These are phyloP conservation scores for Pseudeuparius sepicola DNA, from an alignment of 2,888 invertebrate genomes.

Conservation along the genomic window DNA sequence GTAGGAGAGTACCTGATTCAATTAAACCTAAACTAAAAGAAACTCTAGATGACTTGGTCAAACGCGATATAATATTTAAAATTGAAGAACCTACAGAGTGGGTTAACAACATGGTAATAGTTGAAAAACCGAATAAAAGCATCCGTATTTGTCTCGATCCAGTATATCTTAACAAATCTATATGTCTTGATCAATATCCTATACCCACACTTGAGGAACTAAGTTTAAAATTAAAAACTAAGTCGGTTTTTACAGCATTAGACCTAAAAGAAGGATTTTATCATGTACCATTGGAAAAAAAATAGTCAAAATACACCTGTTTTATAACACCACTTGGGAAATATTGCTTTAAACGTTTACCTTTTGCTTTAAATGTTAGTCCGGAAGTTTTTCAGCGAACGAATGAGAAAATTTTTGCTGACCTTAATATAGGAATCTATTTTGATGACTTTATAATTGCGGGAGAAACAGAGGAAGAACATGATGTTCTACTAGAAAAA, in stretches of 20 bases:
- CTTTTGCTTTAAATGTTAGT: constrained; percentile 23
- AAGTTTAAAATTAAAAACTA: constrained; percentile 8
- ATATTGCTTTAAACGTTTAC: constrained; percentile 22
- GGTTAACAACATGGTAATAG: constrained; percentile 12
- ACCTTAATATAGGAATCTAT: constrained; percentile 22
- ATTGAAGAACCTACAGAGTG: constrained; percentile 10
- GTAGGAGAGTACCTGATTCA: constrained; percentile 7
- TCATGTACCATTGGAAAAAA: constrained; percentile 21
- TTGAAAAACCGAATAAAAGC: constrained; percentile 10
- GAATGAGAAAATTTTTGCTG: constrained; percentile 24
- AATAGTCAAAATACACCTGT: constrained; percentile 22
- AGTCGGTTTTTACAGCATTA: constrained; percentile 13
- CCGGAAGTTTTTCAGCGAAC: constrained; percentile 26
- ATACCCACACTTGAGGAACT: constrained; percentile 22
- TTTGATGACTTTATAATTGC: constrained; percentile 26
- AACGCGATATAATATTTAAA: constrained; percentile 8
- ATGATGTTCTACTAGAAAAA: constrained; percentile 19
- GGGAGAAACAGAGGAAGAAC: constrained; percentile 22
- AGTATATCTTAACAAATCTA: constrained; percentile 17
- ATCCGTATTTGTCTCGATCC: constrained; percentile 23
- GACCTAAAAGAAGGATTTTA: constrained; percentile 26
- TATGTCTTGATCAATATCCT: constrained; percentile 4
- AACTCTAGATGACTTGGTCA: constrained; percentile 9
- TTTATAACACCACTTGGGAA: constrained; percentile 26
- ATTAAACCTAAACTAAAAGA: constrained; percentile 5